Percentiles rank a stretch among this genome's conserved stretches.
Evolutionary conservation across 2,888 invertebrate species (phyloP).

Genomic region (Trachelus tabidus): DNA sequence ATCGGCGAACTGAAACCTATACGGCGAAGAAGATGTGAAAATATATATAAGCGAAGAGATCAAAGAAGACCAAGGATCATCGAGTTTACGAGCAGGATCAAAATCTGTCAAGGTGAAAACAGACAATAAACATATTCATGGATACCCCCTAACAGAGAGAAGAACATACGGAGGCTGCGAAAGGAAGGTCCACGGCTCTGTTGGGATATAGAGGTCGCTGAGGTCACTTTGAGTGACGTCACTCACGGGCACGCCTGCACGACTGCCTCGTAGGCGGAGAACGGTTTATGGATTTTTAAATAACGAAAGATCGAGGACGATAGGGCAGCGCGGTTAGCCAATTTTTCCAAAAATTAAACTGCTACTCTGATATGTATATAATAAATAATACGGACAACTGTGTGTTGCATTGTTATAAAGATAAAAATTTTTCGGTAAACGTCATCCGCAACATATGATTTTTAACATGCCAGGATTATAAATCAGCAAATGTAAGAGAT

Average conservation of each 20-base stretch:
- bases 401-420: background rate
- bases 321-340: background rate
- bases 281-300: conserved; percentile 19
- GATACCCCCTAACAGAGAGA: background rate
- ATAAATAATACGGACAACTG: background rate
- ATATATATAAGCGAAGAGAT: background rate
- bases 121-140: background rate
- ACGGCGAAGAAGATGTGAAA: background rate
- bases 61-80: background rate
- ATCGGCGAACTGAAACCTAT: background rate
- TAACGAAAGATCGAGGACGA: background rate
- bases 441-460: background rate
- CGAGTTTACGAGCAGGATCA: background rate
- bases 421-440: background rate
- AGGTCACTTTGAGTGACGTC: conserved; percentile 35
- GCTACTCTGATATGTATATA: background rate
- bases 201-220: conserved; percentile 32
- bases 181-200: conserved; percentile 18
- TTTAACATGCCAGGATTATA: background rate
- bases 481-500: background rate
- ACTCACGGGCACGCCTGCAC: conserved; percentile 28
- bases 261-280: conserved; percentile 21
- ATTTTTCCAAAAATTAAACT: background rate
- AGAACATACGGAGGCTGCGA: background rate
- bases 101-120: background rate